A percentile compares a stretch with the other conserved stretches of the same genome.
These are phyloP conservation scores for Petrosia ficiformis DNA, from an alignment of 37 sponge, comb jelly and placozoan genomes.

Conservation along the genomic window DNA sequence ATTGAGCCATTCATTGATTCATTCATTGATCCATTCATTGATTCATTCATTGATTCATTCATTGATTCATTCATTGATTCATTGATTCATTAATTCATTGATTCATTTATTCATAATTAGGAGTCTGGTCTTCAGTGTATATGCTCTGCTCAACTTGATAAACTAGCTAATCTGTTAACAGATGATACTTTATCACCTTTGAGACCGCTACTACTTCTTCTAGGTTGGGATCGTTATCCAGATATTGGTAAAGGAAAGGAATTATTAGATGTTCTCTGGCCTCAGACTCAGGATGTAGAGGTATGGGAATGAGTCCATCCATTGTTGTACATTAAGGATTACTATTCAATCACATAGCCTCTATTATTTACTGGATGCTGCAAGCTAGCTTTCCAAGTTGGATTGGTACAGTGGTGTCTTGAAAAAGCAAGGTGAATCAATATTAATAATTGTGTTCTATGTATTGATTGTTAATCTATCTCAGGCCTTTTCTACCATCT, in stretches of 20 bases:
- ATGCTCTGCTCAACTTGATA: slow-evolving; percentile 43
- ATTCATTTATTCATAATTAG: slow-evolving; percentile 21
- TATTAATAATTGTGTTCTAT: not conserved
- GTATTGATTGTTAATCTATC: not conserved
- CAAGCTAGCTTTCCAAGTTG: slow-evolving; percentile 82
- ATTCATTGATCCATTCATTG: too few relatives aligned
- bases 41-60: too few relatives aligned
- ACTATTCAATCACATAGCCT: too few relatives aligned
- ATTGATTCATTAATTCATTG: too few relatives aligned
- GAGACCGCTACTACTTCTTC: slow-evolving; percentile 73
- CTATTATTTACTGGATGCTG: slow-evolving; percentile 74
- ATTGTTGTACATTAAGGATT: too few relatives aligned
- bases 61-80: too few relatives aligned
- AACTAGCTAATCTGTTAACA: slow-evolving; percentile 55
- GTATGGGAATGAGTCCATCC: not conserved
- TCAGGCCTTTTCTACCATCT: not conserved
- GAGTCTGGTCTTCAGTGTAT: slow-evolving; percentile 66
- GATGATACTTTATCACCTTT: slow-evolving; percentile 55
- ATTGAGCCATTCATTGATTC: too few relatives aligned
- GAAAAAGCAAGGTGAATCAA: slow-evolving; percentile 74
- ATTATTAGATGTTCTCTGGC: slow-evolving; percentile 82
- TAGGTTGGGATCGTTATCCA: slow-evolving; percentile 83
- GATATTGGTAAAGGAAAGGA: slow-evolving; percentile 60
- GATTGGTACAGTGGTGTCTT: slow-evolving; percentile 93
- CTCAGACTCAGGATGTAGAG: slow-evolving; percentile 17